Base-by-base conservation (phyloP, 2,888 invertebrate genomes). In the Clepsis dumicolana region DNA sequence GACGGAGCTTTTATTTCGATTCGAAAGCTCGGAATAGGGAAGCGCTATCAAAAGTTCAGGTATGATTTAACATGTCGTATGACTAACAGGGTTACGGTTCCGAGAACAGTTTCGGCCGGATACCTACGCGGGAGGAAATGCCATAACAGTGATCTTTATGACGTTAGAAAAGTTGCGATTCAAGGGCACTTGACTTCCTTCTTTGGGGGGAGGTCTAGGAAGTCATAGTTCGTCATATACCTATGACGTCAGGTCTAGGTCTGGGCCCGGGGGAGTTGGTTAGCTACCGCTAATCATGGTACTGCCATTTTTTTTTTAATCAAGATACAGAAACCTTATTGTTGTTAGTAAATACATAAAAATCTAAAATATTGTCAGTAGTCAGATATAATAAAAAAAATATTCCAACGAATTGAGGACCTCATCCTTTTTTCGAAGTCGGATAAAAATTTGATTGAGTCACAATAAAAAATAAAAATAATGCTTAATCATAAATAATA, bases 111-210 rank as follows among this genome's bases (percentile, higher is more conserved):
- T 77, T 77, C 78, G 77, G 76, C 75, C 83, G 85, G 81, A 81
- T 81, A 83, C 75, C 62, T 67, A 81, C 29, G 29, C 50, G 57
- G 57, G 77, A 87, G 89, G 88, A 89, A 89, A 88, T 89, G 78
- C 84, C 86, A 75, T 67, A 76, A 74, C 74, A 64, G 68, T 59
- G 56, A 65, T 71, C 68, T 61, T 50, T 67, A 62, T 61, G 69
- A 64, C 61, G 71, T 70, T 72, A 67, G 69, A 59, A 54, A 68
- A 72, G 57, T 65, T 44, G 65, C 67, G 63, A 62, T 70, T 61
- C 59, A 50, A 61, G 60, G 60, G 18, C 63, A 35, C 10, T 21
- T 21, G 8, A 44, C 67, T 63, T 67, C 67, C 67, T 62, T 67
- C 27, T 63, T 57, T 50, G 50, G 57, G n/a, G n/a, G 38, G n/a